phyloP scores from a whole-genome alignment of 2,797 vertebrate species.

The Anguilla obscura region DNA sequence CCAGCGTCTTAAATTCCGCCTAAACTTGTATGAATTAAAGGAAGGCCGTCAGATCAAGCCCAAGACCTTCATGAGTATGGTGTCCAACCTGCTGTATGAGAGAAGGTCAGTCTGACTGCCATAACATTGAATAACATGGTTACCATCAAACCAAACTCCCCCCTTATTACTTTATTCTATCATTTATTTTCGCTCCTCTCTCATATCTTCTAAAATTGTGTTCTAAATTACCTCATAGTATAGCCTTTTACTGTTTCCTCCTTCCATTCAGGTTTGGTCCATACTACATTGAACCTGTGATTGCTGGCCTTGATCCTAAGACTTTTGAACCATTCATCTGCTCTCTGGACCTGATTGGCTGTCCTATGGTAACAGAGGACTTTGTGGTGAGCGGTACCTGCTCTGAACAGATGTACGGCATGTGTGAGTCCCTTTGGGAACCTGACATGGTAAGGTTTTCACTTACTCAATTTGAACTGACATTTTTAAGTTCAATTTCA shows the following conservation, averaged over 20 bases:
- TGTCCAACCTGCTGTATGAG: constrained; percentile 95
- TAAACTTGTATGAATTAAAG: constrained; percentile 96
- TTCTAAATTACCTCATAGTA: not conserved
- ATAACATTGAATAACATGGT: not conserved
- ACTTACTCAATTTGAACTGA: not conserved
- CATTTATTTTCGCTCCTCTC: not conserved
- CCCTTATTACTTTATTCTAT: not conserved
- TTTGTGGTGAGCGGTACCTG: constrained; percentile 99
- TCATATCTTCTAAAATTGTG: not conserved
- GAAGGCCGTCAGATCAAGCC: constrained; percentile 97
- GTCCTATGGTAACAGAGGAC: constrained; percentile 95
- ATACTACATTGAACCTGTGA: constrained; percentile 95
- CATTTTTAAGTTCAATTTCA: not conserved
- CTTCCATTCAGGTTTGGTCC: constrained; percentile 83
- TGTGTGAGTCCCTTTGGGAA: constrained; percentile 98
- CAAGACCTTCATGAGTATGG: constrained; percentile 99
- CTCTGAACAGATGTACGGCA: constrained; percentile 97
- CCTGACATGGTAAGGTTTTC: constrained; percentile 86
- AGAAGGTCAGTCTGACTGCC: constrained; percentile 73
- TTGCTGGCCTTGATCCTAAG: constrained; percentile 89
- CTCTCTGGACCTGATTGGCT: constrained; percentile 94
- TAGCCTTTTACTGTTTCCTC: not conserved
- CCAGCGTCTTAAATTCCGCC: constrained; percentile 93
- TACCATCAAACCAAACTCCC: not conserved
- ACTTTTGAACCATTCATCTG: constrained; percentile 93